These are phyloP conservation scores for Helogale parvula DNA, from an alignment of 2,113 vertebrate species.

Conservation along the genomic window DNA sequence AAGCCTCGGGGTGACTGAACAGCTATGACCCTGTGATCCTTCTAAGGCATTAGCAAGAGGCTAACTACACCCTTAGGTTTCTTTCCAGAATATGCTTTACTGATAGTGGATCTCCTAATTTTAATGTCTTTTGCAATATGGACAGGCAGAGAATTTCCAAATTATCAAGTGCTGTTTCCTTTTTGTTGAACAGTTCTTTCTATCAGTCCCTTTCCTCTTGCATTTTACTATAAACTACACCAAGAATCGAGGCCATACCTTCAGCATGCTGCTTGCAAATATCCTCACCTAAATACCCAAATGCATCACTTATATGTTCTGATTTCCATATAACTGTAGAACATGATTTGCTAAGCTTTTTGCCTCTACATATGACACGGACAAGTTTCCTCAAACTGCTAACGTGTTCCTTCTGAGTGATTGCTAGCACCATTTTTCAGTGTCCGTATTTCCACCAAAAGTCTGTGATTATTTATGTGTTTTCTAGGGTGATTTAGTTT, in stretches of 20 bases:
- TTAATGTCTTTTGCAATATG: background rate
- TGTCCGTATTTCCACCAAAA: background rate
- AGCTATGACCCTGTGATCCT: background rate
- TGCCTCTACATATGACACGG: background rate
- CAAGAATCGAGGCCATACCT: background rate
- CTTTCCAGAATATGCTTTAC: background rate
- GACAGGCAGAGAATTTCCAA: background rate
- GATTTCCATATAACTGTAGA: background rate
- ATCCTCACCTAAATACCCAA: background rate
- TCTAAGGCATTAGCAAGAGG: background rate
- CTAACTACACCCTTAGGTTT: background rate
- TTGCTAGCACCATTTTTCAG: background rate
- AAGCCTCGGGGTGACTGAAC: background rate
- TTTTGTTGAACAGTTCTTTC: background rate
- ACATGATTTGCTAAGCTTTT: background rate
- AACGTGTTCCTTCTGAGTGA: background rate
- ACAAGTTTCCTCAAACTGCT: background rate
- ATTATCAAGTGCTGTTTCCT: background rate
- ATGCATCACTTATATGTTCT: background rate
- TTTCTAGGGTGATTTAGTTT: background rate
- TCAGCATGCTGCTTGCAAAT: background rate
- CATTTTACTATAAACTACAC: background rate
- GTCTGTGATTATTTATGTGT: background rate
- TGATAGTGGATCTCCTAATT: background rate
- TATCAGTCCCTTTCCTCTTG: background rate